A percentile compares a stretch with the other conserved stretches of the same genome.
Conservation (phyloP, 2,888 invertebrate genomes). For the Acanthosepion lycidas region DNA sequence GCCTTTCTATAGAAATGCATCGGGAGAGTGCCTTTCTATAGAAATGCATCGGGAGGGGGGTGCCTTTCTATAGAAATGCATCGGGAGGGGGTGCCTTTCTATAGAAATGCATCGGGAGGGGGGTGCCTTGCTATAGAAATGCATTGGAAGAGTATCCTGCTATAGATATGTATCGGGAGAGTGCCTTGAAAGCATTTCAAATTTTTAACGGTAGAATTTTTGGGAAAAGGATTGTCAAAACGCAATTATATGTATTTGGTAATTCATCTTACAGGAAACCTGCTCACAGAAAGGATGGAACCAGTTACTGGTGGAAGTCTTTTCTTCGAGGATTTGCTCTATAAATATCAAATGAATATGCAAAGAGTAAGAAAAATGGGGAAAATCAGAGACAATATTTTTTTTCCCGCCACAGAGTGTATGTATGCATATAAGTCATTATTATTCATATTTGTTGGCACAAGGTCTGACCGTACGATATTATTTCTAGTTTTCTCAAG, state of each 20-base stretch:
- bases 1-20: no score
- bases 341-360: not conserved
- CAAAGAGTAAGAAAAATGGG: not conserved
- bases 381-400: not conserved
- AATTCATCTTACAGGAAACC: not conserved
- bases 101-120: not conserved
- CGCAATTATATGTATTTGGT: not conserved
- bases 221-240: not conserved
- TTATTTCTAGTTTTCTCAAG: not conserved
- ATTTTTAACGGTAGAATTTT: not conserved
- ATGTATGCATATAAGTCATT: not conserved
- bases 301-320: not conserved
- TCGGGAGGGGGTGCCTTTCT: no score
- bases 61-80: not conserved
- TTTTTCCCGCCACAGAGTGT: not conserved
- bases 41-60: no score
- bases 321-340: not conserved
- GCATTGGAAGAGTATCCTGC: not conserved
- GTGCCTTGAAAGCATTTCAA: no score
- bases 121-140: not conserved
- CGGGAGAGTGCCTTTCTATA: no score
- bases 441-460: slow-evolving; percentile 25
- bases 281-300: not conserved
- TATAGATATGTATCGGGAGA: not conserved
- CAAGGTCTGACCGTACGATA: slow-evolving; percentile 13